phyloP scores from a whole-genome alignment of 2,888 invertebrate genomes.

The Creontiades dilutus region DNA sequence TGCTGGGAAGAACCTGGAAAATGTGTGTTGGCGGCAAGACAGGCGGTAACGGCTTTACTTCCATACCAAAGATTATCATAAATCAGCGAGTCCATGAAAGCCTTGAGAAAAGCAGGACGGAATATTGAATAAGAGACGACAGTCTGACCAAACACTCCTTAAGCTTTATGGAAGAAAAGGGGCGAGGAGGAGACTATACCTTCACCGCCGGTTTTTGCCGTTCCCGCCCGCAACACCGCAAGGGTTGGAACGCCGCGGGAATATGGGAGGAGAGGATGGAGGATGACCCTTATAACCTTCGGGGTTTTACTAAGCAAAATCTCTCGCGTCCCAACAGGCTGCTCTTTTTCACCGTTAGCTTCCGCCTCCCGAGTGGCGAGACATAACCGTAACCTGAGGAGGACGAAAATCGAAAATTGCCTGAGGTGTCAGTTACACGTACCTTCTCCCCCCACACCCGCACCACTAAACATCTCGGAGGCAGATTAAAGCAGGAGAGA shows the following conservation, averaged over 20 bases:
- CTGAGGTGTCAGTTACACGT: conserved; percentile 17
- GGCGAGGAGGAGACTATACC: not conserved
- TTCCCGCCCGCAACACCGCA: not conserved
- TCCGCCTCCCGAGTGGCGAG: not conserved
- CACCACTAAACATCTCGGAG: too few relatives aligned
- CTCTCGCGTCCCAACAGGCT: not conserved
- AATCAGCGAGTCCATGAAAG: conserved; percentile 59
- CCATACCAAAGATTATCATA: conserved; percentile 51
- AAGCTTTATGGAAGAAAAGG: conserved; percentile 56
- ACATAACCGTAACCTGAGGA: conserved; percentile 23
- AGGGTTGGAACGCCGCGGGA: not conserved
- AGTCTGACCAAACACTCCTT: conserved; percentile 58
- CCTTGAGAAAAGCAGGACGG: conserved; percentile 24
- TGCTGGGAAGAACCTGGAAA: too few relatives aligned
- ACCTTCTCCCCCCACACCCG: not conserved
- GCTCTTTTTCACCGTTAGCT: conserved; percentile 29
- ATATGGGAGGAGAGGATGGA: too few relatives aligned
- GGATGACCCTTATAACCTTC: conserved; percentile 15
- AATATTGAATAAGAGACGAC: conserved; percentile 57
- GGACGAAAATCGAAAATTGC: not conserved
- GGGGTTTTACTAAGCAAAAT: conserved; percentile 21
- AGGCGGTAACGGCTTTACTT: not conserved
- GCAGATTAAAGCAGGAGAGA: too few relatives aligned
- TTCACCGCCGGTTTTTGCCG: conserved; percentile 39
- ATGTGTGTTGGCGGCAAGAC: not conserved